These are phyloP conservation scores for Drosophila novamexicana DNA, from an alignment of 1,140 invertebrate species.

Conservation along the genomic window DNA sequence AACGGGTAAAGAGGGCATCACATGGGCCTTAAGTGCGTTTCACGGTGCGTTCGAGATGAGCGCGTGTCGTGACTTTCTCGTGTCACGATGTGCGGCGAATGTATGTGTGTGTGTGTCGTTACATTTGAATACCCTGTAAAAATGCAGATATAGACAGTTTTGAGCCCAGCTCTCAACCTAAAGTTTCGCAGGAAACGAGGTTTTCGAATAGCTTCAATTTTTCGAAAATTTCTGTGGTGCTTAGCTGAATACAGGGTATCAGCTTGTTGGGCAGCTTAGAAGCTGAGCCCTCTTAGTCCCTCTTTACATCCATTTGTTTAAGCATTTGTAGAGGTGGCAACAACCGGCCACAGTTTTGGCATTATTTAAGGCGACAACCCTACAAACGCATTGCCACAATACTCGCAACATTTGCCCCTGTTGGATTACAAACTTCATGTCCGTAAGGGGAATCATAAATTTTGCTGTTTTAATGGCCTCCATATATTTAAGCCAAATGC, in stretches of 20 bases:
- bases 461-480: conserved; percentile 18
- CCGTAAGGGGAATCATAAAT: conserved; percentile 2
- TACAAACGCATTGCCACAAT: not conserved
- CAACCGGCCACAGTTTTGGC: not conserved
- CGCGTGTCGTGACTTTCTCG: no score
- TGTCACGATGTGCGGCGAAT: no score
- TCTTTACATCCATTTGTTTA: not conserved
- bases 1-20: conserved; percentile 2
- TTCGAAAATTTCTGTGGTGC: no score
- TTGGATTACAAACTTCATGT: not conserved
- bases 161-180: no score
- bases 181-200: no score
- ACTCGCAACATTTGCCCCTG: not conserved
- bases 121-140: no score
- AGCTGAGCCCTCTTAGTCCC: not conserved
- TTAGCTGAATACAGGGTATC: no score
- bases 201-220: no score
- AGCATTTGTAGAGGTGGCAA: not conserved
- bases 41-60: not conserved
- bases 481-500: conserved; percentile 6
- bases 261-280: not conserved
- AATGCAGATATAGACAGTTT: no score
- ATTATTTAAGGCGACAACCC: not conserved
- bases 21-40: conserved; percentile 1
- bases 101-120: no score